Evolutionary conservation across 2,113 vertebrate species (phyloP).

Genomic region (Myiozetetes cayanensis): DNA sequence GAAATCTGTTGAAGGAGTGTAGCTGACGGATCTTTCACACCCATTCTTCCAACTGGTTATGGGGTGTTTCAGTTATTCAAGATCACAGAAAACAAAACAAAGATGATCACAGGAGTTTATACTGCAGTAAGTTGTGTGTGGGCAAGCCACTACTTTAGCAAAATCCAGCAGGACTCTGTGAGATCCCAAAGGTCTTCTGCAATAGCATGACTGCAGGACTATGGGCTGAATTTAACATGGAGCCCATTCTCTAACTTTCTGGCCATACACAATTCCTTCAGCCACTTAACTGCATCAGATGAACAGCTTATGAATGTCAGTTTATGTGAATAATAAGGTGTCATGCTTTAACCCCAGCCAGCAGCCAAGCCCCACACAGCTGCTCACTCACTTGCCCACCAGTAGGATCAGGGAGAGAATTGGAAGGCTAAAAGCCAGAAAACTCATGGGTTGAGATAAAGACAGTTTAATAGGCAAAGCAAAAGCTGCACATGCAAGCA

Average conservation of each 20-base stretch:
- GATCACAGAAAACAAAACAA: background rate
- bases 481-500: background rate
- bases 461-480: background rate
- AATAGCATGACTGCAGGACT: background rate
- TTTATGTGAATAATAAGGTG: background rate
- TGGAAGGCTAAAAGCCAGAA: background rate
- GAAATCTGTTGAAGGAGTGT: background rate
- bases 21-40: background rate
- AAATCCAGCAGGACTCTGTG: background rate
- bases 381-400: accelerated
- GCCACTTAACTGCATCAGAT: background rate
- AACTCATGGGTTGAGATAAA: background rate
- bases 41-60: background rate
- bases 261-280: background rate
- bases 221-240: accelerated
- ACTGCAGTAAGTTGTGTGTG: background rate
- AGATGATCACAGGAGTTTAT: background rate
- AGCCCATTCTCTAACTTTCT: background rate
- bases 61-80: background rate
- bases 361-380: background rate
- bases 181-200: background rate
- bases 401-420: background rate
- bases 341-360: background rate
- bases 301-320: background rate
- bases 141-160: background rate